phyloP scores from a whole-genome alignment of 2,888 invertebrate species.

The Callinectes sapidus region DNA sequence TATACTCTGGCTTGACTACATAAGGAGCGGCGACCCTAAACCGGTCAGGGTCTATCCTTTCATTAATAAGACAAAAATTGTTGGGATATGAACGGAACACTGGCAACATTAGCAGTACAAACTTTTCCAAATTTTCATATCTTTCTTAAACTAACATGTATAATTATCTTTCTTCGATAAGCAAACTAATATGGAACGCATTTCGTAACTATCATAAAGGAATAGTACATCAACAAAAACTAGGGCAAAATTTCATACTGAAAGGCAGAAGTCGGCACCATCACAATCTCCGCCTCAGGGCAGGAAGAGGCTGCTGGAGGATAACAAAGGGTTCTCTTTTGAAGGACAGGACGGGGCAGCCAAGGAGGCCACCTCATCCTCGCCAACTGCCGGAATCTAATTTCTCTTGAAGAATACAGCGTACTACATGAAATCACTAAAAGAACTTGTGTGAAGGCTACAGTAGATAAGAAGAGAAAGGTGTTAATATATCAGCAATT shows the following conservation, averaged over 20 bases:
- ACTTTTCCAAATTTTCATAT: neutral
- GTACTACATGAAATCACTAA: neutral
- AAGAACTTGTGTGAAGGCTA: neutral
- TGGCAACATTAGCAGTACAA: neutral
- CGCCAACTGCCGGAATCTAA: neutral
- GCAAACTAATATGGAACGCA: neutral
- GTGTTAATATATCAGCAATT: neutral
- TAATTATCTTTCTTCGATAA: neutral
- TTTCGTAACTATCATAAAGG: neutral
- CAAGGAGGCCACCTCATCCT: neutral
- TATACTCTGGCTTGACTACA: neutral
- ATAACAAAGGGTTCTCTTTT: neutral
- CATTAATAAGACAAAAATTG: neutral
- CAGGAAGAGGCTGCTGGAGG: neutral
- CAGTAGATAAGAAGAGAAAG: neutral
- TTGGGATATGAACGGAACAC: neutral
- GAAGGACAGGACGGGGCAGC: neutral
- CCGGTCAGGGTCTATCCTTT: constrained; percentile 12
- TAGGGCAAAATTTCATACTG: neutral
- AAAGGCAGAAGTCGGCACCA: neutral
- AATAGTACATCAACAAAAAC: neutral
- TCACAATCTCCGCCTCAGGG: neutral
- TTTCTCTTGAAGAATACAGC: neutral
- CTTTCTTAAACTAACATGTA: neutral
- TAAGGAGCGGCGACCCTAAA: neutral